Conservation (phyloP, 2,888 invertebrate genomes). For the Amphipyra tragopoginis region DNA sequence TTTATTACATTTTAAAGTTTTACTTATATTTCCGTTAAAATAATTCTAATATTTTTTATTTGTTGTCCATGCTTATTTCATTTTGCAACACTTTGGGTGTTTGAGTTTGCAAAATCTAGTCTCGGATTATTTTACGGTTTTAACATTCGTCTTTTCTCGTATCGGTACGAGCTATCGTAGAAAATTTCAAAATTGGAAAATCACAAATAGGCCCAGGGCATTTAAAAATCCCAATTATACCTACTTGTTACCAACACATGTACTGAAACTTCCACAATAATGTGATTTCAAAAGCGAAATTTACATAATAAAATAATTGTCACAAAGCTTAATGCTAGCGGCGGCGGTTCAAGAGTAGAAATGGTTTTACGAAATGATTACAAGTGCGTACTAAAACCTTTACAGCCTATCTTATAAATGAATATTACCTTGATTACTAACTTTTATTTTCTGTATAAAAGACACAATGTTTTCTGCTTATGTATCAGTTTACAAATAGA, state of each 20-base stretch:
- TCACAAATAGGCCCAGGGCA: no score
- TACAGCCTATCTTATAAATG: constrained; percentile 34
- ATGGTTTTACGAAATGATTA: constrained; percentile 43
- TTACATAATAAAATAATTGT: constrained; percentile 31
- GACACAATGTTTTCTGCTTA: constrained; percentile 26
- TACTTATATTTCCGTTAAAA: no score
- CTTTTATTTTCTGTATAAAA: constrained; percentile 47
- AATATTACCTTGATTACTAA: constrained; percentile 42
- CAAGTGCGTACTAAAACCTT: constrained; percentile 28
- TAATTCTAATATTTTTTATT: no score
- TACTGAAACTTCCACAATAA: not conserved
- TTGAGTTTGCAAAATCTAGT: no score
- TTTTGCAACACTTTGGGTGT: no score
- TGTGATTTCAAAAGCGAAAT: constrained; percentile 3
- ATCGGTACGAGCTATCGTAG: no score
- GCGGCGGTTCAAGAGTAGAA: constrained; percentile 22
- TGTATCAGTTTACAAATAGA: constrained; percentile 34
- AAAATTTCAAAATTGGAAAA: no score
- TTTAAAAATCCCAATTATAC: no score
- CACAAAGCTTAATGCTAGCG: constrained; percentile 13
- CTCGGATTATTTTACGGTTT: no score
- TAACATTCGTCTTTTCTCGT: no score
- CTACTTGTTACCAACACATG: not conserved
- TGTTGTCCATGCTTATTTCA: no score
- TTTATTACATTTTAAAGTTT: no score